These are phyloP conservation scores for Mesaphorura yosii DNA, from an alignment of 1,140 invertebrate species.

Conservation along the genomic window DNA sequence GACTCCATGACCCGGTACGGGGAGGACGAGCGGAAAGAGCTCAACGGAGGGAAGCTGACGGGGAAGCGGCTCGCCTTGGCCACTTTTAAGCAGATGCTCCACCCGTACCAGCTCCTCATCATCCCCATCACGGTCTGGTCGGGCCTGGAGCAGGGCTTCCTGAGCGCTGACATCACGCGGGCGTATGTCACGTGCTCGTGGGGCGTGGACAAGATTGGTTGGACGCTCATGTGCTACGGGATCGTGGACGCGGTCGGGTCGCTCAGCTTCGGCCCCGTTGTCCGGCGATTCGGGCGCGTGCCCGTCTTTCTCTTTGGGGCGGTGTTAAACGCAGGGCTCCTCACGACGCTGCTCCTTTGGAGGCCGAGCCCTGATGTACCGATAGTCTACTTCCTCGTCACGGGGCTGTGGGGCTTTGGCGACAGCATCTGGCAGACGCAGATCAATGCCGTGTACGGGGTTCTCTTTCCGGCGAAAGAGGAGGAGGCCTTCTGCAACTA, in stretches of 20 bases:
- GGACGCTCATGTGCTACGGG: conserved; percentile 91
- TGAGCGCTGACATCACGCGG: conserved; percentile 1
- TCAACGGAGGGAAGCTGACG: conserved; percentile 36
- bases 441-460: conserved; percentile 62
- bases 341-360: conserved; percentile 59
- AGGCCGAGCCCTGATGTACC: conserved; percentile 65
- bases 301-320: conserved; percentile 70
- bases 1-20: conserved; percentile 45
- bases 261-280: conserved; percentile 73
- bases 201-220: conserved; percentile 81
- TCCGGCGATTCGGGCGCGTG: conserved; percentile 80
- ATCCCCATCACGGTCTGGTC: conserved; percentile 93
- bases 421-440: conserved; percentile 97
- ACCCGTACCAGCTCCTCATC: conserved; percentile 65
- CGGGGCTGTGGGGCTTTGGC: conserved; percentile 69
- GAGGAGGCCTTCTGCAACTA: conserved; percentile 50
- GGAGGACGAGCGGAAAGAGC: conserved; percentile 58
- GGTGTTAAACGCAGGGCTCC: conserved; percentile 53
- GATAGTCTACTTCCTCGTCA: conserved; percentile 72
- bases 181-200: conserved; percentile 64
- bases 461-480: conserved; percentile 41
- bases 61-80: conserved; percentile 64
- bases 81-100: conserved; percentile 80
- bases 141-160: conserved; percentile 85
- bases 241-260: conserved; percentile 73